phyloP scores from a whole-genome alignment of 2,113 vertebrate species.

The Pedionomus torquatus region DNA sequence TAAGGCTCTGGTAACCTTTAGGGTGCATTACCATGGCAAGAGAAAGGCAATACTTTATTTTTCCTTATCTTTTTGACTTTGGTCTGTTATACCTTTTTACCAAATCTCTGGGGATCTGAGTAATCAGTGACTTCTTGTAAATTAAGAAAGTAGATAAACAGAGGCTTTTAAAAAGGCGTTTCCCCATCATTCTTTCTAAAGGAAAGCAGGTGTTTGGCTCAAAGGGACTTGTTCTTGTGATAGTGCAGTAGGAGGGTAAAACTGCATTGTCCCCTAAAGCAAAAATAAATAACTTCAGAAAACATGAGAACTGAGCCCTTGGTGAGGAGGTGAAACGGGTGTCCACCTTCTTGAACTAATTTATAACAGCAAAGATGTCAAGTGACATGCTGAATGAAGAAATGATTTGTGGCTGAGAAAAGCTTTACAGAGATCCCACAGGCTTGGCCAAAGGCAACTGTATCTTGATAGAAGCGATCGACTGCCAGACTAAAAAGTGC shows the following conservation, averaged over 20 bases:
- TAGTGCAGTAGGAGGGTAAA: not conserved
- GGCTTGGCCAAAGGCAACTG: conserved; percentile 36
- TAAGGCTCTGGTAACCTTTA: not conserved
- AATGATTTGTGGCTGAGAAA: conserved; percentile 54
- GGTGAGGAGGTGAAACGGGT: conserved; percentile 31
- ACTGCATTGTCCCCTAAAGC: conserved; percentile 56
- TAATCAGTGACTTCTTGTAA: conserved; percentile 27
- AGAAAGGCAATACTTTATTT: not conserved
- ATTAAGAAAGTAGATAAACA: conserved; percentile 37
- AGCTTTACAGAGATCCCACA: conserved; percentile 29
- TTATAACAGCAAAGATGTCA: conserved; percentile 53
- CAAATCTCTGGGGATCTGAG: not conserved
- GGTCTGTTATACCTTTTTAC: not conserved
- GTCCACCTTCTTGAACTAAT: conserved; percentile 56
- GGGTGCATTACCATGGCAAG: not conserved
- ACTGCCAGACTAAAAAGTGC: not conserved
- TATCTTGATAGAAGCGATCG: not conserved
- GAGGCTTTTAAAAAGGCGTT: conserved; percentile 23
- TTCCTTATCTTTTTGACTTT: not conserved
- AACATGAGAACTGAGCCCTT: conserved; percentile 31
- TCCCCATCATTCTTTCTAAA: conserved; percentile 16
- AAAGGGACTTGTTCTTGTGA: conserved; percentile 55
- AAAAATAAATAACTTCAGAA: conserved; percentile 63
- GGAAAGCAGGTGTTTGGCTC: conserved; percentile 70
- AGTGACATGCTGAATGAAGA: conserved; percentile 34